Conservation (phyloP, 2,797 vertebrate species). For the Pseudochromis fuscus region DNA sequence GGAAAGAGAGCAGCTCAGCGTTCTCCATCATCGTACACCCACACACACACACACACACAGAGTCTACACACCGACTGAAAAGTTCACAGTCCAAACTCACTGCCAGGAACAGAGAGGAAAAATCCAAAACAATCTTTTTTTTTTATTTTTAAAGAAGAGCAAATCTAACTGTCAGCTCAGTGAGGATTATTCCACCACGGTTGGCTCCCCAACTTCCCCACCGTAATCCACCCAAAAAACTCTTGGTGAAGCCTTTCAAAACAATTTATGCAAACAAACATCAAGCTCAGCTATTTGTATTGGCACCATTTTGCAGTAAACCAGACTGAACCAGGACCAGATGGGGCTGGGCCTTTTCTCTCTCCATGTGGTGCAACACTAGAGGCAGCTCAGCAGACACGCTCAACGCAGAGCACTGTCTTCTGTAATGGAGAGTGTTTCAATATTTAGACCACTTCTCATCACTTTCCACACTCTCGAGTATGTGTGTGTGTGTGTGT, state of each 20-base stretch:
- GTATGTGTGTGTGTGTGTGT: conserved; percentile 27
- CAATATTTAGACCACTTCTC: conserved; percentile 69
- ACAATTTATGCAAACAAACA: conserved; percentile 99
- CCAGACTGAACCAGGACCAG: conserved; percentile 93
- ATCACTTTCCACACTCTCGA: conserved; percentile 54
- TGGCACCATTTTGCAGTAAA: conserved; percentile 93
- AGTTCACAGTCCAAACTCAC: conserved; percentile 71
- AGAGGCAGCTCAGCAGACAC: conserved; percentile 75
- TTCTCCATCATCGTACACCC: conserved; percentile 51
- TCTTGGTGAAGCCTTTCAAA: conserved; percentile 95
- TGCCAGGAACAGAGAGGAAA: conserved; percentile 71
- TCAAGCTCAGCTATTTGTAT: conserved; percentile 95
- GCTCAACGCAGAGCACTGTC: conserved; percentile 44
- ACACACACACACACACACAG: conserved; percentile 15
- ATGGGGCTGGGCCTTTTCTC: conserved; percentile 83
- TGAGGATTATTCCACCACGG: conserved; percentile 80
- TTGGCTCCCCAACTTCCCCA: conserved; percentile 81
- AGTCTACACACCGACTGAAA: conserved; percentile 61
- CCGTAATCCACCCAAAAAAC: conserved; percentile 91
- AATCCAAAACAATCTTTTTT: conserved; percentile 73
- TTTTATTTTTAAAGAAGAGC: conserved; percentile 70
- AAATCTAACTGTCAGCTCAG: conserved; percentile 82
- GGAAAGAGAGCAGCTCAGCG: conserved; percentile 57
- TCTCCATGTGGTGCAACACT: conserved; percentile 83
- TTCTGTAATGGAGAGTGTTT: conserved; percentile 64